A percentile compares a stretch with the other conserved stretches of the same genome.
These are phyloP conservation scores for Actenoides lindsayi DNA, from an alignment of 2,113 vertebrate genomes.

Conservation along the genomic window DNA sequence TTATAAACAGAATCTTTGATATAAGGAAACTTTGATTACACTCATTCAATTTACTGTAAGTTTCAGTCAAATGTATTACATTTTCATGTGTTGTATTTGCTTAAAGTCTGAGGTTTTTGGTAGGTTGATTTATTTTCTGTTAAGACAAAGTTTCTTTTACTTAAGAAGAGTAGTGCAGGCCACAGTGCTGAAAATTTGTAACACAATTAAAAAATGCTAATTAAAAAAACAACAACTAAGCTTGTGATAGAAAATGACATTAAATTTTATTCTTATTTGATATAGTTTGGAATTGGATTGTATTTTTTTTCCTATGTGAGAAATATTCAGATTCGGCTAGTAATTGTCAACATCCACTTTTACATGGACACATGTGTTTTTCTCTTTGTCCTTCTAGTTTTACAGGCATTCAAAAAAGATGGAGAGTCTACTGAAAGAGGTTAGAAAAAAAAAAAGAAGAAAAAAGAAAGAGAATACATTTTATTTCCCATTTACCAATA, in stretches of 20 bases:
- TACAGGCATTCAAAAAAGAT: not conserved
- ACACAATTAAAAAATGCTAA: not conserved
- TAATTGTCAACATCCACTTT: not conserved
- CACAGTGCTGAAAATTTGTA: not conserved
- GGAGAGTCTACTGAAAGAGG: not conserved
- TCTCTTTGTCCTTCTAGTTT: not conserved
- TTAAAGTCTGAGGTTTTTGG: not conserved
- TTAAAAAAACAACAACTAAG: not conserved
- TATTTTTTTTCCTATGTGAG: not conserved
- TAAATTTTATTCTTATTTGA: not conserved
- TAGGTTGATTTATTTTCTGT: not conserved
- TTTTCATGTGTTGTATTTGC: not conserved
- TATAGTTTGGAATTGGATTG: not conserved
- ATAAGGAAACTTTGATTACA: not conserved
- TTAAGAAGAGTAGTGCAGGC: not conserved
- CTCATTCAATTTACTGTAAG: not conserved
- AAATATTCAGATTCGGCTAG: not conserved
- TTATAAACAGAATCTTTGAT: not conserved
- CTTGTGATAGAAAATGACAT: not conserved
- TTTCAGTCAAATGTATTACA: not conserved
- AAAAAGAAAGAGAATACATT: not conserved
- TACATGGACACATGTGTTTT: not conserved
- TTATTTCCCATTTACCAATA: not conserved
- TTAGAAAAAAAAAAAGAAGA: not conserved
- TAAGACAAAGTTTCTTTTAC: not conserved